Conservation (phyloP, 64 coral and sea anemone genomes). For the Stichodactyla helianthus region DNA sequence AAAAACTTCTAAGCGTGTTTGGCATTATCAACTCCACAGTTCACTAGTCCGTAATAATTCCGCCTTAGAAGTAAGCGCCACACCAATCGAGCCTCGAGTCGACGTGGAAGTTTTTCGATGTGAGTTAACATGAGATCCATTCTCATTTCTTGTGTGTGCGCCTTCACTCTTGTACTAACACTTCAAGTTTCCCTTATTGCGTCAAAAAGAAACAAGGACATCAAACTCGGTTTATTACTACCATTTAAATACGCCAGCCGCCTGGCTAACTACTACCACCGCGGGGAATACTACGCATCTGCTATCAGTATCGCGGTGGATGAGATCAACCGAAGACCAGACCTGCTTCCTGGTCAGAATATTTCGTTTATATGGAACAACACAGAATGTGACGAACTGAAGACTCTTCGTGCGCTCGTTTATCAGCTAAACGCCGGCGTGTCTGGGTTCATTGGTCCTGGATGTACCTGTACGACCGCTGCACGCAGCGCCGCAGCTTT, state of each 20-base stretch:
- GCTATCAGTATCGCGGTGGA: constrained; percentile 87
- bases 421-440: constrained; percentile 75
- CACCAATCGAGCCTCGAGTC: neutral
- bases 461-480: constrained; percentile 69
- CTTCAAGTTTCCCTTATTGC: neutral
- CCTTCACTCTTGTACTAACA: neutral
- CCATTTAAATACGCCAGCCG: constrained; percentile 50
- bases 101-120: neutral
- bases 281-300: constrained; percentile 64
- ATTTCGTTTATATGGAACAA: constrained; percentile 86
- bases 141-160: neutral
- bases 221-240: constrained; percentile 74
- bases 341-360: constrained; percentile 74
- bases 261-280: constrained; percentile 60
- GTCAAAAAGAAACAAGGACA: constrained; percentile 18
- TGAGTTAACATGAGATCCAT: neutral
- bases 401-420: constrained; percentile 48
- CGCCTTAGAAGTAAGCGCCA: neutral
- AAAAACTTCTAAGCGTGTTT: neutral
- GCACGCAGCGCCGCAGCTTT: constrained; percentile 80
- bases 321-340: constrained; percentile 52
- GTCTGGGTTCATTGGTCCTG: constrained; percentile 75
- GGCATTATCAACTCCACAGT: neutral
- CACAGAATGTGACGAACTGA: constrained; percentile 74
- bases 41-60: neutral